Percentiles rank a stretch among this genome's conserved stretches.
phyloP scores from a whole-genome alignment of 2,888 invertebrate genomes.

The Pseudococcus viburni region DNA sequence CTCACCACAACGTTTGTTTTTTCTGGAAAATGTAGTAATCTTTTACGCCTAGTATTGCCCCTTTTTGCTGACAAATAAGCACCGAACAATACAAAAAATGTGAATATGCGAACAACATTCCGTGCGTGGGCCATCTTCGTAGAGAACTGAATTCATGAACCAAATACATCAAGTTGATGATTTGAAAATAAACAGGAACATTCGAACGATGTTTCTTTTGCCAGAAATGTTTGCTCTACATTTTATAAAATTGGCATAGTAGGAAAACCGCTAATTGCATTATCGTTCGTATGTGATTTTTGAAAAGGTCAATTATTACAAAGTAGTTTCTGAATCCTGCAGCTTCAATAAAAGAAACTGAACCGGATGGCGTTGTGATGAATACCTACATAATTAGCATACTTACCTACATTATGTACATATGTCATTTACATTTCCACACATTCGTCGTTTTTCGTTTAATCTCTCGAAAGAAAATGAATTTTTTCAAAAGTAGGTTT shows the following conservation, averaged over 20 bases:
- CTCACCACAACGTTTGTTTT: constrained; percentile 62
- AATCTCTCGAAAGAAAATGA: no score
- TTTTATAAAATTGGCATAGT: not conserved
- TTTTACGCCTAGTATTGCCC: not conserved
- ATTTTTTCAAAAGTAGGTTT: no score
- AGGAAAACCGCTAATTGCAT: not conserved
- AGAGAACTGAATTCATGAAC: not conserved
- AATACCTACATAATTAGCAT: no score
- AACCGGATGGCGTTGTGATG: no score
- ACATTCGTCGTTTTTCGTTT: no score
- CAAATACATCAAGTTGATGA: not conserved
- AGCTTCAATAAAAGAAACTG: no score
- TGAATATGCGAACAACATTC: not conserved
- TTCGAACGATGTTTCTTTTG: no score
- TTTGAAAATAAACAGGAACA: no score
- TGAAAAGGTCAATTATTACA: not conserved
- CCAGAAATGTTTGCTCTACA: not conserved
- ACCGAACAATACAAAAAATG: not conserved
- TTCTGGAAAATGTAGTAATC: constrained; percentile 58
- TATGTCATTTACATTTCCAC: no score
- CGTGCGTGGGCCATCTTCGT: not conserved
- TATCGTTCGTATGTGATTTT: not conserved
- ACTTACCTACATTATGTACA: no score
- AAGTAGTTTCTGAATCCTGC: no score
- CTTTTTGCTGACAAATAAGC: not conserved